Evolutionary conservation across 2,113 vertebrate species (phyloP).

Genomic region (Ranitomeya imitator): DNA sequence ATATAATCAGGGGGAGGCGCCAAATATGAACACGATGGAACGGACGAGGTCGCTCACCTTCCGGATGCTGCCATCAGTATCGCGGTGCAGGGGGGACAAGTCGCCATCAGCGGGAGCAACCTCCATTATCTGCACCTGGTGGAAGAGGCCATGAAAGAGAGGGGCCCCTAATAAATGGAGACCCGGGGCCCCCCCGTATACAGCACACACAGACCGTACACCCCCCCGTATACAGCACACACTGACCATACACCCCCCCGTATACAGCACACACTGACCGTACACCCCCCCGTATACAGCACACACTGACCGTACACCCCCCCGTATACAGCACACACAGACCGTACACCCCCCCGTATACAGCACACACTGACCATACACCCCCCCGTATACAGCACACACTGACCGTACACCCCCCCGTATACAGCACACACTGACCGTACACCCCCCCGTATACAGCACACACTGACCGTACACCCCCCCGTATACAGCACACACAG

Average conservation of each 20-base stretch:
- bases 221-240: too few species aligned
- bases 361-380: neutral
- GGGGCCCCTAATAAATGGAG: neutral
- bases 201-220: too few species aligned
- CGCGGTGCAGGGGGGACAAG: neutral
- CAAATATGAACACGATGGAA: too few species aligned
- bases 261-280: neutral
- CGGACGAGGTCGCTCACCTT: neutral
- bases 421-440: neutral
- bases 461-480: too few species aligned
- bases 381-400: too few species aligned
- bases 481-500: too few species aligned
- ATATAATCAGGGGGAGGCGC: too few species aligned
- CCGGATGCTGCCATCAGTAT: neutral
- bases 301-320: too few species aligned
- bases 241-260: neutral
- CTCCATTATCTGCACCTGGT: neutral
- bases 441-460: too few species aligned
- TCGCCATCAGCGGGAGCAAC: neutral
- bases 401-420: too few species aligned
- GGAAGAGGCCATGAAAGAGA: too few species aligned
- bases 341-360: neutral
- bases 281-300: neutral
- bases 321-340: neutral
- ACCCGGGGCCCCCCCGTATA: neutral